phyloP scores from a whole-genome alignment of 2,888 invertebrate genomes.

The Chymomyza caudatula region DNA sequence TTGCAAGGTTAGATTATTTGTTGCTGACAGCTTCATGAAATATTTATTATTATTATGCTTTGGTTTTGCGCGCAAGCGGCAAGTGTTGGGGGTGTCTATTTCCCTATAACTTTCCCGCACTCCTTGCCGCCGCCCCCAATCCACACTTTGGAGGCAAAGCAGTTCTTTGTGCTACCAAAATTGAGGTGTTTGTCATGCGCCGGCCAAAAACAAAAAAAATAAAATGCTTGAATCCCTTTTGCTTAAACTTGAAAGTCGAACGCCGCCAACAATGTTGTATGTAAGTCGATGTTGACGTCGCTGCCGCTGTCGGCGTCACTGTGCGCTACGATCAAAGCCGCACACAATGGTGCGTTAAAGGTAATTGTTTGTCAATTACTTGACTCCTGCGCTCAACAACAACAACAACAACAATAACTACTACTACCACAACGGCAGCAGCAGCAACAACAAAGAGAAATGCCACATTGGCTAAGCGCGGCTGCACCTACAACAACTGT shows the following conservation, averaged over 20 bases:
- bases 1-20: conserved; percentile 68
- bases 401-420: conserved; percentile 13
- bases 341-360: conserved; percentile 74
- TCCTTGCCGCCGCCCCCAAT: background rate
- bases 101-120: background rate
- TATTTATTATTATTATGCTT: conserved; percentile 71
- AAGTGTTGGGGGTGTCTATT: conserved; percentile 10
- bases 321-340: conserved; percentile 21
- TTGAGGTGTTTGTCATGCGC: conserved; percentile 59
- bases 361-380: conserved; percentile 77
- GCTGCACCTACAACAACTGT: background rate
- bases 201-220: background rate
- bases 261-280: conserved; percentile 32
- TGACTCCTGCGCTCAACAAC: conserved; percentile 66
- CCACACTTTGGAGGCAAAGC: conserved; percentile 58
- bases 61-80: conserved; percentile 5
- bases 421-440: conserved; percentile 6
- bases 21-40: conserved; percentile 74
- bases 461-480: background rate
- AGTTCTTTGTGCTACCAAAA: conserved; percentile 61
- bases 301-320: background rate
- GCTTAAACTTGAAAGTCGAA: conserved; percentile 59
- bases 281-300: background rate
- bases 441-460: background rate
- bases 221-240: conserved; percentile 21